phyloP scores from a whole-genome alignment of 2,888 invertebrate species.

The Nipponacmea schrenckii region DNA sequence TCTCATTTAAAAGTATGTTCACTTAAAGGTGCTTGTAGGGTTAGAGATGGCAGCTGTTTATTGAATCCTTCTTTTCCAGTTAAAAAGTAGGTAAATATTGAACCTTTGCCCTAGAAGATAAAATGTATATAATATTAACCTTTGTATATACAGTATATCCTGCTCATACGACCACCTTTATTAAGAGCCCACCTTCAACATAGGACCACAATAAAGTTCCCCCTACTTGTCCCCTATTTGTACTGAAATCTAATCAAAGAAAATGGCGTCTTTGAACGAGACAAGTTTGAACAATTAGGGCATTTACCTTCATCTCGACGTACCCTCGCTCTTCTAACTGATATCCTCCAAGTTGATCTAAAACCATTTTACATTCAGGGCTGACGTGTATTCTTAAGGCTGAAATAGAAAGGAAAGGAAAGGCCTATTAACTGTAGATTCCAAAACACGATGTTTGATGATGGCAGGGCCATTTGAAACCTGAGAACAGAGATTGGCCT shows the following conservation, averaged over 20 bases:
- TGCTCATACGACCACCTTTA: too few species aligned
- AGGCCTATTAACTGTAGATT: not conserved
- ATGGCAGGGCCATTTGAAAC: too few species aligned
- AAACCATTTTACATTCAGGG: slow-evolving; percentile 45
- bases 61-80: slow-evolving; percentile 53
- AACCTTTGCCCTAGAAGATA: slow-evolving; percentile 55
- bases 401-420: slow-evolving; percentile 21
- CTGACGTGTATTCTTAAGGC: slow-evolving; percentile 59
- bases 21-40: not conserved
- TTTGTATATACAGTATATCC: too few species aligned
- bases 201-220: too few species aligned
- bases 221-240: too few species aligned
- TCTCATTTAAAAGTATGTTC: slow-evolving; percentile 4
- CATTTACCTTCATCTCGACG: slow-evolving; percentile 50
- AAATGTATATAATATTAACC: too few species aligned
- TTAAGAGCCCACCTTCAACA: too few species aligned
- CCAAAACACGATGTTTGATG: not conserved
- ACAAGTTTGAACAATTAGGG: not conserved
- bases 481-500: not conserved
- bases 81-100: slow-evolving; percentile 51
- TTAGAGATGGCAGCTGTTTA: not conserved
- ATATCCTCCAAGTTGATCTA: slow-evolving; percentile 52
- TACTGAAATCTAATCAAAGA: not conserved
- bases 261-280: not conserved
- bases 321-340: slow-evolving; percentile 43